Base-by-base conservation (phyloP, 1,140 invertebrate species). In the Nomia melanderi region DNA sequence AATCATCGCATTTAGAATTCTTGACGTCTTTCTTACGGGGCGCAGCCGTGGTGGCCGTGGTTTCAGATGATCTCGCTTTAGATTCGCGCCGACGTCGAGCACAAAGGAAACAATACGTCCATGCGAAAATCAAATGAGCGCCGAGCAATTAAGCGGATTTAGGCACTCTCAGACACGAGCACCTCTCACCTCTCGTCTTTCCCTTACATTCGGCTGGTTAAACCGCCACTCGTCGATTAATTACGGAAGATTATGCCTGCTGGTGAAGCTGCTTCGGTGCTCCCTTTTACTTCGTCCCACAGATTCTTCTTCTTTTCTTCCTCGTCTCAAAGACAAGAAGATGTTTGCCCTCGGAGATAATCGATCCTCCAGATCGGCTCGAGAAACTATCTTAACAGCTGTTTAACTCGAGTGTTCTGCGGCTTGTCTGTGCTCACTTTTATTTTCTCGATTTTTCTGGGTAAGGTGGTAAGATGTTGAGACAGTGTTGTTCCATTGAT, bases 111-210 rank as follows among this genome's bases (percentile, higher is more conserved):
- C 54, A 66, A 82, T 72, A 50, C 31, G 60, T 56, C 67, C 56
- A n/a, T 64, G 29, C 63, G 70, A 62, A 47, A 77, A 83, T 84
- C 81, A 83, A 84, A 84, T 60, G 72, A 83, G 66, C 65, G 81
- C 63, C 72, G 64, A 72, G 79, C 80, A 84, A 84, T 84, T 84
- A 84, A 84, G 67, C 82, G 73, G 81, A 84, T 84, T 84, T 83
- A 69, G 82, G 81, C 77, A 83, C 81, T 76, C 65, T 76, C 66
- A 69, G 63, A 77, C 71, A 66, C 67, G 81, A 73, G 77, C 67
- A 67, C 72, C 69, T 59, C 69, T 53, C 65, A 57, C 47, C 56
- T 71, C 39, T 41, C 64, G 36, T 36, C 14, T 36, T 47, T 64
- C 67, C 64, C 72, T 73, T 71, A 63, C 74, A 59, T 27, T 57